Percentiles rank a stretch among this genome's conserved stretches.
Evolutionary conservation across 2,888 invertebrate genomes (phyloP).

Genomic region (Drosophila villosipedis): DNA sequence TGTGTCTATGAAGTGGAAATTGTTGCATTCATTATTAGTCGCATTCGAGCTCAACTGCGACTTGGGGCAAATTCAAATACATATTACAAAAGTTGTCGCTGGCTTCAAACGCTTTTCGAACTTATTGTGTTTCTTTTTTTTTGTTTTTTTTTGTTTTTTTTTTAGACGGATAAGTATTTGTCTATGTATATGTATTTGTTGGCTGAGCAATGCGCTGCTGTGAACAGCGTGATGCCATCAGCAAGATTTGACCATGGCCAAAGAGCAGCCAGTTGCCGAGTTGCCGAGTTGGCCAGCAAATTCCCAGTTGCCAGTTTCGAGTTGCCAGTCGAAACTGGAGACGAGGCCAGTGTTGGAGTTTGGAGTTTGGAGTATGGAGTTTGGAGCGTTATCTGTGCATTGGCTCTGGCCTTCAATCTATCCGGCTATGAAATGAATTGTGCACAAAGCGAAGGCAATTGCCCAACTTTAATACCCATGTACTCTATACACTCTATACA

Average conservation of each 20-base stretch:
- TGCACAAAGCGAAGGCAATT: slow-evolving; percentile 41
- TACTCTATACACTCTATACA: slow-evolving; percentile 1
- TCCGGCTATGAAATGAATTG: slow-evolving; percentile 44
- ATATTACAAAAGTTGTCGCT: slow-evolving; percentile 37
- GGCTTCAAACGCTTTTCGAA: slow-evolving; percentile 38
- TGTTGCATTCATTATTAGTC: slow-evolving; percentile 27
- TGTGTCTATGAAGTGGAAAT: background rate
- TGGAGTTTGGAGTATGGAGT: slow-evolving; percentile 5
- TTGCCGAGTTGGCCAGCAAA: slow-evolving; percentile 18
- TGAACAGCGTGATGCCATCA: slow-evolving; percentile 77
- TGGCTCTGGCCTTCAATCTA: slow-evolving; percentile 69
- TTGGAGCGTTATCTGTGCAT: slow-evolving; percentile 61
- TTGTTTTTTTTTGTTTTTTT: background rate
- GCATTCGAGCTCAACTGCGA: slow-evolving; percentile 14
- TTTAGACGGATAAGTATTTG: slow-evolving; percentile 4
- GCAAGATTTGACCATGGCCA: slow-evolving; percentile 57
- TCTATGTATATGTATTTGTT: slow-evolving; percentile 14
- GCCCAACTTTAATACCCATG: background rate
- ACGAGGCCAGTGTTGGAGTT: slow-evolving; percentile 28
- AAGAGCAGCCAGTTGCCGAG: slow-evolving; percentile 39
- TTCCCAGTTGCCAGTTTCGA: slow-evolving; percentile 9
- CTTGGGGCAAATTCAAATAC: slow-evolving; percentile 10
- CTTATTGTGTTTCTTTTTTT: background rate
- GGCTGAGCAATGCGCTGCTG: slow-evolving; percentile 55
- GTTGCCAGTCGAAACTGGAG: slow-evolving; percentile 30